Conservation (phyloP, 2,797 vertebrate genomes). For the Onychomys leucogaster region DNA sequence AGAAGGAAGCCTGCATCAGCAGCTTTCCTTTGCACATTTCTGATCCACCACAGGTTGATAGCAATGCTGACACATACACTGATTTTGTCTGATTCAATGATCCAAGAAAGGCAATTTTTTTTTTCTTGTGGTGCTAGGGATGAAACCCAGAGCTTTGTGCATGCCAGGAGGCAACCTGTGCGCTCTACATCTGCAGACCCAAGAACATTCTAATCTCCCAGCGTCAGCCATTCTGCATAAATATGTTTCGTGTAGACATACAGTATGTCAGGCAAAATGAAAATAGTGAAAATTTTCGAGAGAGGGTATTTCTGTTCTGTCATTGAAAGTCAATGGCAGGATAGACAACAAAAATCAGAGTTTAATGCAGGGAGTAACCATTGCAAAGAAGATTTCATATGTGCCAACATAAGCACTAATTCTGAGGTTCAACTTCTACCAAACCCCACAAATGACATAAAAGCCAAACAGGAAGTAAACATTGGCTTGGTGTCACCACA, state of each 20-base stretch:
- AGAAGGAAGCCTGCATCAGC: conserved; percentile 26
- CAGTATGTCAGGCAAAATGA: conserved; percentile 67
- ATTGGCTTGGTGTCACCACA: not conserved
- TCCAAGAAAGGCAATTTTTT: not conserved
- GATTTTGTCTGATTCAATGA: conserved; percentile 65
- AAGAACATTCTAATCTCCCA: conserved; percentile 18
- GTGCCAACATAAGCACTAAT: not conserved
- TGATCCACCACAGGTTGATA: conserved; percentile 52
- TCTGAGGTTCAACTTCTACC: conserved; percentile 58
- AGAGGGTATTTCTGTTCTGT: conserved; percentile 60
- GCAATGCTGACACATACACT: conserved; percentile 27
- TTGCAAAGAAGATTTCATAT: conserved; percentile 30
- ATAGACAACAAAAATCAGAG: not conserved
- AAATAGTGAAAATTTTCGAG: conserved; percentile 64
- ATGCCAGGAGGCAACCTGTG: not conserved
- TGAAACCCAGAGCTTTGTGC: not conserved
- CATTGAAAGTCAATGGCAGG: not conserved
- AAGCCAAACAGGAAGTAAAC: not conserved
- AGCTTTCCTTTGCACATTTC: conserved; percentile 3
- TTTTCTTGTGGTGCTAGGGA: not conserved
- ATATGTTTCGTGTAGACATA: conserved; percentile 60
- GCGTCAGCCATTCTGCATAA: conserved; percentile 51
- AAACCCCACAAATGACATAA: conserved; percentile 16
- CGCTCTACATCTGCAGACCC: too few relatives aligned
- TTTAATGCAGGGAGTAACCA: conserved; percentile 9